Evolutionary conservation across 2,113 vertebrate genomes (phyloP).

Genomic region (Poeciliopsis prolifica): DNA sequence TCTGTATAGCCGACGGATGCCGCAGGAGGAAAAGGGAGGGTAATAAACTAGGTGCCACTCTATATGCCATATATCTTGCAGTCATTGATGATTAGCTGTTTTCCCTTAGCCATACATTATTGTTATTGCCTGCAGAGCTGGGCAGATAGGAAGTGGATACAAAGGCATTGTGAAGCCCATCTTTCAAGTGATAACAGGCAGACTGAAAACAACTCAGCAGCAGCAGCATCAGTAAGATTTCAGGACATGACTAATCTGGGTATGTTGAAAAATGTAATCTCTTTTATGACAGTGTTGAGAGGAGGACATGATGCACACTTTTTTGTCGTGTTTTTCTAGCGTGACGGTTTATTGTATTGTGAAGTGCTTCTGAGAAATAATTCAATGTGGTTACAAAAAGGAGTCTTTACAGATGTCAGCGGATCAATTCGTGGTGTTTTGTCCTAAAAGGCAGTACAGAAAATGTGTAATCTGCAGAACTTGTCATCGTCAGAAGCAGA

Average conservation of each 20-base stretch:
- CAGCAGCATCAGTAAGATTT: constrained; percentile 59
- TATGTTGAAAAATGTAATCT: constrained; percentile 68
- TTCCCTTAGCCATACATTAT: constrained; percentile 83
- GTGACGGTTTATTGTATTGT: constrained; percentile 22
- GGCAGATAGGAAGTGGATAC: constrained; percentile 79
- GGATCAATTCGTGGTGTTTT: constrained; percentile 32
- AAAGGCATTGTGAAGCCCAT: constrained; percentile 76
- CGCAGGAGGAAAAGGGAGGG: constrained; percentile 53
- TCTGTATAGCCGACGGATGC: constrained; percentile 60
- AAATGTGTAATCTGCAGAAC: constrained; percentile 53
- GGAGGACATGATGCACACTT: constrained; percentile 24
- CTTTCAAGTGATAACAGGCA: constrained; percentile 78
- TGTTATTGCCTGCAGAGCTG: constrained; percentile 77
- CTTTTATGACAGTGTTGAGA: constrained; percentile 56
- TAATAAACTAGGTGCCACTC: constrained; percentile 79
- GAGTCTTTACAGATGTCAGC: constrained; percentile 36
- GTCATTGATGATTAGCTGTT: constrained; percentile 83
- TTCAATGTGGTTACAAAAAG: constrained; percentile 28
- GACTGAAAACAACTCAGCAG: constrained; percentile 72
- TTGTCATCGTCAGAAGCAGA: constrained; percentile 33
- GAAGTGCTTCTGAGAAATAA: constrained; percentile 41
- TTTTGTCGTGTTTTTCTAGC: constrained; percentile 29
- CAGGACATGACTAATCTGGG: constrained; percentile 67
- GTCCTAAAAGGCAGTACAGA: constrained; percentile 31
- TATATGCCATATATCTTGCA: constrained; percentile 82